These are phyloP conservation scores for Anser brachyrhynchus DNA, from an alignment of 2,113 vertebrate genomes.

Conservation along the genomic window DNA sequence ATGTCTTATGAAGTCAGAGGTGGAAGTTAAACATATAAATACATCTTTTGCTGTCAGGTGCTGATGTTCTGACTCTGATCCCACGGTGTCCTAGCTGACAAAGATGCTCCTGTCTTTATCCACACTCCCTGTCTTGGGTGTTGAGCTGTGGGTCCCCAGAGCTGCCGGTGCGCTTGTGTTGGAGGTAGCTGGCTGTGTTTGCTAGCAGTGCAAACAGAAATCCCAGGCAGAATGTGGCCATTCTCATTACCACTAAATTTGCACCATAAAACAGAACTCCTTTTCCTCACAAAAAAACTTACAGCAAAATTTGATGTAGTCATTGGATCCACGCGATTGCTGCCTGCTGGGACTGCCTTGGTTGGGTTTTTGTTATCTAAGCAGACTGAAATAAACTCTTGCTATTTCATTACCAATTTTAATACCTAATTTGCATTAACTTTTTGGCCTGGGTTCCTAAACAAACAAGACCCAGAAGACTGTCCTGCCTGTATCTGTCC, in stretches of 20 bases:
- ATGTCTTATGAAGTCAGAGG: background rate
- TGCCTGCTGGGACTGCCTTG: background rate
- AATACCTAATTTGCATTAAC: background rate
- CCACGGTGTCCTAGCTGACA: no score
- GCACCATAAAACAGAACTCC: background rate
- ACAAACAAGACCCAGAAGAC: background rate
- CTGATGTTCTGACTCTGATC: background rate
- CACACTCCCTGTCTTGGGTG: rapidly evolving
- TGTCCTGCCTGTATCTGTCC: background rate
- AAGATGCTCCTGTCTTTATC: background rate
- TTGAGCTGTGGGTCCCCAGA: rapidly evolving
- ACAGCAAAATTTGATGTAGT: background rate
- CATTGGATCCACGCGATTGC: background rate
- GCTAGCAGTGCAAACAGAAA: background rate
- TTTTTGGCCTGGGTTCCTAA: background rate
- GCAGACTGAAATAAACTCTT: background rate
- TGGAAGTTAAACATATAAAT: background rate
- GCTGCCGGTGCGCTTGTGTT: background rate
- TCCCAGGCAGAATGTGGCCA: background rate
- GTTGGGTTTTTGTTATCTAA: background rate
- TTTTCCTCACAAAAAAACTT: background rate
- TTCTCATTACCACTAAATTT: background rate
- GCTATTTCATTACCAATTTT: background rate
- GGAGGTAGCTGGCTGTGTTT: background rate
- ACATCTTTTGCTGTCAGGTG: background rate